Base-by-base conservation (phyloP, 2,113 vertebrate species). In the Falcunculus frontatus region DNA sequence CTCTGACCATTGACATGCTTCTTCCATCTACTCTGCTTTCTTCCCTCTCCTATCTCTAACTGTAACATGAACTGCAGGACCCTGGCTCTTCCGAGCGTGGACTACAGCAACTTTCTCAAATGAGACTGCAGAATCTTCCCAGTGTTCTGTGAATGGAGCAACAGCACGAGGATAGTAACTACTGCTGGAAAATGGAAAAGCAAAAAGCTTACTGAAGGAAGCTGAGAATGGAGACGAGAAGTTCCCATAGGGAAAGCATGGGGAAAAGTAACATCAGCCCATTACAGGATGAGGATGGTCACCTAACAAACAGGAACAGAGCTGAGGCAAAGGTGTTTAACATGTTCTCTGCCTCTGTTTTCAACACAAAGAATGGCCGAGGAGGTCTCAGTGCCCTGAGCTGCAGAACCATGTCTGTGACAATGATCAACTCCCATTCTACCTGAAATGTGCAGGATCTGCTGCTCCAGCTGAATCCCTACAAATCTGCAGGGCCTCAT, bases 281-380 rank as follows among this genome's bases (percentile, higher is more conserved):
- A 20, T 33, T 69, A 29, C 10, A n/a, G 27, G 21, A 13, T 19
- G 29, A 69, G 46, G 10, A 62, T 23, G 33, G 22, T 19, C 55
- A 60, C 10, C 23, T 69, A 33, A 46, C 27, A 69, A 37, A 46
- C 17, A 69, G n/a, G 8, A 46, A 39, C 44, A 47, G 13, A 62
- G 8, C 29, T 53, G 39, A 78, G 29, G 22, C 33, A 39, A 62
- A 39, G 16, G 13, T n/a, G 19, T 69, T 69, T 11, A 44, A 39
- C 19, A 46, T 4, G 25, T 39, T n/a, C 4, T 78, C 33, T 62
- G 12, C 29, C 19, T 53, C 55, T 46, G 23, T 62, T 53, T 69
- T 10, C 73, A 53, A 25, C 39, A 53, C 0, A 0, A 47, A 53
- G 15, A 10, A 62, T 16, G 33, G 4, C 6, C 46, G 46, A 39